Conservation (phyloP, 2,888 invertebrate species). For the Cosmorhoe ocellata region DNA sequence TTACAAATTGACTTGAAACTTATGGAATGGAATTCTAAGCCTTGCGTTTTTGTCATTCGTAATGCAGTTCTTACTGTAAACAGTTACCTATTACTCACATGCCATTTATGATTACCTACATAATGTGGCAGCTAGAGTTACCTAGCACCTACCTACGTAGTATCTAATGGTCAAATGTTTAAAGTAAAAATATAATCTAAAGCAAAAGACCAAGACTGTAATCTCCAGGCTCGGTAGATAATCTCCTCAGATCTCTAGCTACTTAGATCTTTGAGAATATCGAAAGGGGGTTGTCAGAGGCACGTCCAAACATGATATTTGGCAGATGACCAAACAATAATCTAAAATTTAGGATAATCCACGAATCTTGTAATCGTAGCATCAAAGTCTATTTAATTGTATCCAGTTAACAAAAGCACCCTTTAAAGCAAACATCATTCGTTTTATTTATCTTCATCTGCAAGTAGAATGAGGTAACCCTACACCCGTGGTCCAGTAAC, state of each 20-base stretch:
- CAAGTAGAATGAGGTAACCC: slow-evolving; percentile 40
- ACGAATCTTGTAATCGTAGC: neutral
- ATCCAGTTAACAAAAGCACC: slow-evolving; percentile 30
- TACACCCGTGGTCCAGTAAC: slow-evolving; percentile 60
- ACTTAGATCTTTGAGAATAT: too few relatives aligned
- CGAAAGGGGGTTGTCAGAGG: too few relatives aligned
- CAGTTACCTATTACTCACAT: slow-evolving; percentile 1
- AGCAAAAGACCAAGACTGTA: too few relatives aligned
- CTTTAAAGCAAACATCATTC: slow-evolving; percentile 18
- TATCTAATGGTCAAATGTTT: too few relatives aligned
- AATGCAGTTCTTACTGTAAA: slow-evolving; percentile 15
- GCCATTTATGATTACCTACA: neutral
- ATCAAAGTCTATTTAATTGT: slow-evolving; percentile 26
- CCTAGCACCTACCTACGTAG: too few relatives aligned
- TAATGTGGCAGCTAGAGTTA: neutral
- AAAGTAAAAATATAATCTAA: too few relatives aligned
- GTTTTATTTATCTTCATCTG: slow-evolving; percentile 11
- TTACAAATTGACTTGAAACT: slow-evolving; percentile 11
- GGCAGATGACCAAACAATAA: too few relatives aligned
- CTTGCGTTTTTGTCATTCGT: slow-evolving; percentile 13
- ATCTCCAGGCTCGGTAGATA: too few relatives aligned
- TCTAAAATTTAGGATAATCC: too few relatives aligned
- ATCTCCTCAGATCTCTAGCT: too few relatives aligned
- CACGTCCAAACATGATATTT: too few relatives aligned
- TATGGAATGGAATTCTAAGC: slow-evolving; percentile 18